Evolutionary conservation across 1,140 invertebrate species (phyloP).

Genomic region (Euglossa dilemma): DNA sequence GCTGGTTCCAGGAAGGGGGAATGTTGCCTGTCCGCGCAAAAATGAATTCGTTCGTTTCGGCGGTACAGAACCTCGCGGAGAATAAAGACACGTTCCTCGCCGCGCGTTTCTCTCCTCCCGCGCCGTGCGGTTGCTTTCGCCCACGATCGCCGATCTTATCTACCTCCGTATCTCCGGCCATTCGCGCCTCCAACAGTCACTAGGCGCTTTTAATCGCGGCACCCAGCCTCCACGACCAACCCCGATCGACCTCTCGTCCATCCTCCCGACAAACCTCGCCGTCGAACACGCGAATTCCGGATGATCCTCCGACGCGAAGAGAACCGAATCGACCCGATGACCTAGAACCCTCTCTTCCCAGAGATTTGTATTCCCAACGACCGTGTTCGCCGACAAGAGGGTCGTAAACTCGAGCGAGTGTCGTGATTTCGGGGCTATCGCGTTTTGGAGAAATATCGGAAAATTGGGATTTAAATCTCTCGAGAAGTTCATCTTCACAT

Average conservation of each 20-base stretch:
- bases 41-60: conserved; percentile 38
- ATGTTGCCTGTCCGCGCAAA: conserved; percentile 35
- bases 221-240: background rate
- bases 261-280: background rate
- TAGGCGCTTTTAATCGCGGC: conserved; percentile 69
- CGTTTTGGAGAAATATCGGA: background rate
- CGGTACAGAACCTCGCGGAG: background rate
- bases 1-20: conserved; percentile 30
- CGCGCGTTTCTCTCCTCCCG: conserved; percentile 36
- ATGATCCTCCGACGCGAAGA: background rate
- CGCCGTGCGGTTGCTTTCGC: conserved; percentile 54
- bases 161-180: conserved; percentile 51
- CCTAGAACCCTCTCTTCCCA: background rate
- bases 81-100: conserved; percentile 32
- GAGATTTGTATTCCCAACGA: conserved; percentile 15
- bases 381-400: background rate
- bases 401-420: background rate
- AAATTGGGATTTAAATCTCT: background rate
- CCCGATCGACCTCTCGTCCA: background rate
- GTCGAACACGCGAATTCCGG: too few relatives aligned
- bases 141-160: conserved; percentile 72
- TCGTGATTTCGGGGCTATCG: background rate
- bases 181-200: conserved; percentile 64
- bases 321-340: background rate
- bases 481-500: too few relatives aligned